Evolutionary conservation across 2,797 vertebrate species (phyloP), one percentile per base, ranked within the genome.

Genomic region (Phrynocephalus vlangalii): DNA sequence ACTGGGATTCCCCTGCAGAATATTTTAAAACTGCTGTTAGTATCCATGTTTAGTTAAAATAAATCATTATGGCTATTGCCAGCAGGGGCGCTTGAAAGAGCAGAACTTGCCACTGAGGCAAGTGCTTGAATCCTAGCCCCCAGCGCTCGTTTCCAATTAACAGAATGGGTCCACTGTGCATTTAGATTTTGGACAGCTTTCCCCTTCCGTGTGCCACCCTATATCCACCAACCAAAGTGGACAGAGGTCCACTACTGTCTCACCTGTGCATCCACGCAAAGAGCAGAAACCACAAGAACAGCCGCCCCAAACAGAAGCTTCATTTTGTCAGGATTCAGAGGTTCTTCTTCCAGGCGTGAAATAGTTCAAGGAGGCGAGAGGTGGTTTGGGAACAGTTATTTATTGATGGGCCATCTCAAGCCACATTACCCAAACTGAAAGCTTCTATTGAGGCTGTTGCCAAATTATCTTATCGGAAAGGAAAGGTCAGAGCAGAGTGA

Each of bases 401-500:
- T 88, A 88, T 85, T 22, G 16, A 38, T 6, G 6, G 38, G 33
- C 28, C 63, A 30, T 28, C 3, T 15, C 16, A 85, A 68, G 87
- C 70, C 60, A 38, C 13, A 22, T 44, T 76, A 71, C 78, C 60
- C 83, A 88, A 85, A 88, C 78, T 68, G 30, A 88, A 85, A 88
- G 83, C 71, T 0, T 38, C 60, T 44, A 73, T 79, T 88, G 56
- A 84, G 38, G 26, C 13, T 6, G 22, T 10, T 9, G 6, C 44
- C 70, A 73, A 67, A 52, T 68, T 44, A 56, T 28, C 38, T 81
- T 80, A 81, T 85, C 83, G 30, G 30, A 22, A 38, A 52, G 11
- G 30, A 88, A 88, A 88, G 78, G 87, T 88, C 38, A 80, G 48
- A 20, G 10, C 18, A 26, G 44, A 88, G 75, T 85, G 80, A 38